Evolutionary conservation across 1,140 invertebrate genomes (phyloP).

Genomic region (Zophobas atratus): DNA sequence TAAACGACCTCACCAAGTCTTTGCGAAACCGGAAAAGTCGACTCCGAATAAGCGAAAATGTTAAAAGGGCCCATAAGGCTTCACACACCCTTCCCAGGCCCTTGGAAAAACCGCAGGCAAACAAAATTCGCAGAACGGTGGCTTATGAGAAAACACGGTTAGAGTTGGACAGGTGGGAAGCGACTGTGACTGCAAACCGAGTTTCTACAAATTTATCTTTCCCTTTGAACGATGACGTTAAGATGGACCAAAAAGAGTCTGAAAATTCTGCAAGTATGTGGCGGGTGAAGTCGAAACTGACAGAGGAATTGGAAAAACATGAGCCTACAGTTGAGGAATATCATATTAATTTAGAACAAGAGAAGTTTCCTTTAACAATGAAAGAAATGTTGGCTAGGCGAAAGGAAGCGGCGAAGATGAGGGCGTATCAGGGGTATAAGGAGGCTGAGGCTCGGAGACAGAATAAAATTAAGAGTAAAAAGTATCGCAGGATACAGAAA

Average conservation of each 20-base stretch:
- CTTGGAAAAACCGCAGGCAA: slow-evolving; percentile 82
- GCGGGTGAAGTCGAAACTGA: slow-evolving; percentile 76
- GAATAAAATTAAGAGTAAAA: slow-evolving; percentile 88
- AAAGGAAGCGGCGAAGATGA: slow-evolving; percentile 83
- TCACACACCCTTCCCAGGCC: slow-evolving; percentile 79
- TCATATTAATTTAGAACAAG: slow-evolving; percentile 67
- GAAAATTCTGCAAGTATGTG: slow-evolving; percentile 74
- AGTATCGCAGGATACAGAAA: slow-evolving; percentile 83
- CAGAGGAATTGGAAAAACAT: slow-evolving; percentile 74
- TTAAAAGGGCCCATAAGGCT: slow-evolving; percentile 73
- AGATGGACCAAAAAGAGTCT: slow-evolving; percentile 68
- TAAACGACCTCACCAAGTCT: slow-evolving; percentile 77
- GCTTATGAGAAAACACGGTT: slow-evolving; percentile 84
- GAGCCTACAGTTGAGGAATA: slow-evolving; percentile 68
- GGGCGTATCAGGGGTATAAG: slow-evolving; percentile 86
- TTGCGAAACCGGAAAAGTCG: slow-evolving; percentile 76
- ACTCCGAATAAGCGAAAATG: slow-evolving; percentile 75
- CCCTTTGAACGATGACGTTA: slow-evolving; percentile 77
- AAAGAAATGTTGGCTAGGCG: slow-evolving; percentile 85
- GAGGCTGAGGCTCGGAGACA: slow-evolving; percentile 81
- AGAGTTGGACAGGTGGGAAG: slow-evolving; percentile 88
- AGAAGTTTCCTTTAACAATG: slow-evolving; percentile 77
- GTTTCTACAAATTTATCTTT: slow-evolving; percentile 84
- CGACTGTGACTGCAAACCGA: slow-evolving; percentile 85
- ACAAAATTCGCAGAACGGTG: slow-evolving; percentile 82